phyloP scores from a whole-genome alignment of 2,797 vertebrate genomes.

The Meriones psammophilus region DNA sequence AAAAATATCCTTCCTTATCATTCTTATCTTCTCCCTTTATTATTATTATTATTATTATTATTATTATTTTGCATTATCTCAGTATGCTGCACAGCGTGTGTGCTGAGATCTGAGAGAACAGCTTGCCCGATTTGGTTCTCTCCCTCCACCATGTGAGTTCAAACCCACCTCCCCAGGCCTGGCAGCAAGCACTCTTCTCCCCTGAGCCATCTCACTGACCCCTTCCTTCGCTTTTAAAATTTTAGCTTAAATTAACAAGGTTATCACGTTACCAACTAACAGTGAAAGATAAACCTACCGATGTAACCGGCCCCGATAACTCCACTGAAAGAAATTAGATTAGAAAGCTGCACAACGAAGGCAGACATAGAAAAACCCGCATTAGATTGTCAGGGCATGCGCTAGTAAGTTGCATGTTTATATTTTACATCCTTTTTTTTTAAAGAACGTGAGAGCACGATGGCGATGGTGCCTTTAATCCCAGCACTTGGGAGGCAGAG shows the following conservation, averaged over 20 bases:
- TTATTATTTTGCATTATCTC: neutral
- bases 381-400: neutral
- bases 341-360: neutral
- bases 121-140: neutral
- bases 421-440: neutral
- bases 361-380: neutral
- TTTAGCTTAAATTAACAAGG: neutral
- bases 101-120: neutral
- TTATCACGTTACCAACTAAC: neutral
- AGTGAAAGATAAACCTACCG: neutral
- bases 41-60: neutral
- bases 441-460: no score
- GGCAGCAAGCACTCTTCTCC: neutral
- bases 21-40: neutral
- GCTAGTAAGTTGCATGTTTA: neutral
- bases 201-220: neutral
- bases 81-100: neutral
- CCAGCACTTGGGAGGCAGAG: no score
- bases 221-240: neutral
- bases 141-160: neutral
- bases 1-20: neutral
- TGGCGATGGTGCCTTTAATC: no score
- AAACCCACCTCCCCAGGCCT: neutral
- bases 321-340: neutral
- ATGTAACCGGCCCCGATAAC: neutral